phyloP scores from a whole-genome alignment of 1,140 invertebrate species.

The Coelopa frigida region DNA sequence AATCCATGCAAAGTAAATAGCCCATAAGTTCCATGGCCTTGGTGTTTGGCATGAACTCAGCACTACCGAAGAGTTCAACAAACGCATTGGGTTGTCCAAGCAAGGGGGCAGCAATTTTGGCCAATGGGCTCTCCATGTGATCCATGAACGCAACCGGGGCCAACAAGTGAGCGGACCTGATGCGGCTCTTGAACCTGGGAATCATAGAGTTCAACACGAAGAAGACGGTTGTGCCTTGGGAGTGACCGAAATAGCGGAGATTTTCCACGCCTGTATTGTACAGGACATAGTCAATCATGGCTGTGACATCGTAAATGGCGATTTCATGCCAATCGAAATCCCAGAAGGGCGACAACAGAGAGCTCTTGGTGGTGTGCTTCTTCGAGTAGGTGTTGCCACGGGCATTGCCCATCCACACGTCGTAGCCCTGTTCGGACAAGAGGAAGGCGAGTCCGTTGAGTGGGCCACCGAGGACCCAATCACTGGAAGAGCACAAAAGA shows the following conservation, averaged over 20 bases:
- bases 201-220: not conserved
- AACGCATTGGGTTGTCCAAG: conserved; percentile 18
- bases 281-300: not conserved
- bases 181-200: not conserved
- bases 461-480: conserved; percentile 62
- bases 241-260: not conserved
- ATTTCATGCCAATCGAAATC: no score
- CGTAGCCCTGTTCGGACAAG: no score
- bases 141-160: not conserved
- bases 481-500: conserved; percentile 59
- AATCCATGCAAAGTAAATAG: conserved; percentile 24
- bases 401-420: no score
- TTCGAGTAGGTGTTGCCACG: no score
- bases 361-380: no score
- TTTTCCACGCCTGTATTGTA: not conserved
- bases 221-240: not conserved
- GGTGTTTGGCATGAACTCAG: conserved; percentile 26
- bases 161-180: not conserved
- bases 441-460: conserved; percentile 52
- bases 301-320: not conserved
- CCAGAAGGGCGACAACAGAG: no score
- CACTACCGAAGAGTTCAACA: conserved; percentile 17
- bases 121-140: not conserved
- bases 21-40: conserved; percentile 19
- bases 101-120: not conserved